phyloP scores from a whole-genome alignment of 2,113 vertebrate genomes.

The Dascyllus trimaculatus region DNA sequence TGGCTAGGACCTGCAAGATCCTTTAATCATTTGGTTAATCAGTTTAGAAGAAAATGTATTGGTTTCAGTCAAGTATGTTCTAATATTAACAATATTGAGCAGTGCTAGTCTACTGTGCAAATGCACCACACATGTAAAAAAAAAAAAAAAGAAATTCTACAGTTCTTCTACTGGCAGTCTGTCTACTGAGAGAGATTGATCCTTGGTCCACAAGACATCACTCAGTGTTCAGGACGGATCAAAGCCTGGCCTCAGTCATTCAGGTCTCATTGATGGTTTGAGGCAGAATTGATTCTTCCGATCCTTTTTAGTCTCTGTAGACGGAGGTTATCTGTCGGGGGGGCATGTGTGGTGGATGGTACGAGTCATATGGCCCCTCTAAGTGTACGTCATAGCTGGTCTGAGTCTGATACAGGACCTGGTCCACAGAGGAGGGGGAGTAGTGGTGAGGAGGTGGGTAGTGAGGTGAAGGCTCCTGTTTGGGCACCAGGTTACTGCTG shows the following conservation, averaged over 20 bases:
- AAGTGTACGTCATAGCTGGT: conserved; percentile 89
- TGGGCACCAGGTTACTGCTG: conserved; percentile 92
- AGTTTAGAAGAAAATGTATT: conserved; percentile 28
- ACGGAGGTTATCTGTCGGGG: conserved; percentile 88
- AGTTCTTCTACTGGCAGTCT: conserved; percentile 18
- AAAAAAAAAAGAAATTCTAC: conserved; percentile 18
- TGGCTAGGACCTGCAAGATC: conserved; percentile 3
- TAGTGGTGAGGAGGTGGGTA: conserved; percentile 81
- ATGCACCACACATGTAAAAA: conserved; percentile 44
- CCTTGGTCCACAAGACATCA: conserved; percentile 19
- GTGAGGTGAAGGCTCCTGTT: conserved; percentile 90
- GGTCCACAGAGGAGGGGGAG: conserved; percentile 84
- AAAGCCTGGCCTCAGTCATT: background rate
- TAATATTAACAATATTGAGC: conserved; percentile 33
- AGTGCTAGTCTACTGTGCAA: conserved; percentile 54
- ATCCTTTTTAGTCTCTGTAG: conserved; percentile 88
- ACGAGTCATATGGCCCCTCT: conserved; percentile 91
- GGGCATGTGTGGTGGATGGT: conserved; percentile 83
- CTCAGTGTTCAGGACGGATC: conserved; percentile 27
- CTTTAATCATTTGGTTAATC: conserved; percentile 60
- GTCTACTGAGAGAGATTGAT: conserved; percentile 16
- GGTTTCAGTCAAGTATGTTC: conserved; percentile 42
- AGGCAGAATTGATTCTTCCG: background rate
- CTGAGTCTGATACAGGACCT: conserved; percentile 88
- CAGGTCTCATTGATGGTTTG: background rate